Conservation (phyloP, 2,797 vertebrate species). For the Rhyacichthys aspro region DNA sequence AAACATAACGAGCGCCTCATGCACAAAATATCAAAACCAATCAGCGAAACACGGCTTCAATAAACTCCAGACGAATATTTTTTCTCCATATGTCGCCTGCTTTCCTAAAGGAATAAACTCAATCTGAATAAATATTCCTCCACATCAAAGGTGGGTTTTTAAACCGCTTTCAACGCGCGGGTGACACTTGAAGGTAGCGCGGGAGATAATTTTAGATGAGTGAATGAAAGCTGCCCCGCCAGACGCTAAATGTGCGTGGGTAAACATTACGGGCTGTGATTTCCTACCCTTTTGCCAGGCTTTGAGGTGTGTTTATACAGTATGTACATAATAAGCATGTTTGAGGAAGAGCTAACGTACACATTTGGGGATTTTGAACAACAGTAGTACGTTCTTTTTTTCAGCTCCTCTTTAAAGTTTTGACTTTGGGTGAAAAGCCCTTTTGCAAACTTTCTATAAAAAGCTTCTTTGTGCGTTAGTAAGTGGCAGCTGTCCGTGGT, state of each 20-base stretch:
- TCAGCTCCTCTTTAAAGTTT: too few species aligned
- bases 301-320: slow-evolving; percentile 22
- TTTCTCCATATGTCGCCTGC: slow-evolving; percentile 47
- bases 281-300: neutral
- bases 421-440: too few species aligned
- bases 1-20: slow-evolving; percentile 19
- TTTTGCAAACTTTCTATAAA: too few species aligned
- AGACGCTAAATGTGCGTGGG: slow-evolving; percentile 4
- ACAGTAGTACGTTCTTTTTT: too few species aligned
- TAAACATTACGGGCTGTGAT: slow-evolving; percentile 15
- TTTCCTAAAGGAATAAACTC: slow-evolving; percentile 52
- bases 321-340: slow-evolving; percentile 11
- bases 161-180: slow-evolving; percentile 44
- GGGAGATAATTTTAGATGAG: slow-evolving; percentile 41
- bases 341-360: neutral
- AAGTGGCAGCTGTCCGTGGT: slow-evolving; percentile 7
- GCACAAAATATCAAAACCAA: neutral
- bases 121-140: slow-evolving; percentile 44
- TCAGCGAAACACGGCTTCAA: slow-evolving; percentile 46
- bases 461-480: neutral
- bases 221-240: slow-evolving; percentile 25
- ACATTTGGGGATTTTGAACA: neutral
- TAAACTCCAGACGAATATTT: slow-evolving; percentile 44
- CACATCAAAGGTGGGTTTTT: slow-evolving; percentile 54
- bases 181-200: slow-evolving; percentile 46